Base-by-base conservation (phyloP, 2,797 vertebrate genomes). In the Pyrocephalus nanus region DNA sequence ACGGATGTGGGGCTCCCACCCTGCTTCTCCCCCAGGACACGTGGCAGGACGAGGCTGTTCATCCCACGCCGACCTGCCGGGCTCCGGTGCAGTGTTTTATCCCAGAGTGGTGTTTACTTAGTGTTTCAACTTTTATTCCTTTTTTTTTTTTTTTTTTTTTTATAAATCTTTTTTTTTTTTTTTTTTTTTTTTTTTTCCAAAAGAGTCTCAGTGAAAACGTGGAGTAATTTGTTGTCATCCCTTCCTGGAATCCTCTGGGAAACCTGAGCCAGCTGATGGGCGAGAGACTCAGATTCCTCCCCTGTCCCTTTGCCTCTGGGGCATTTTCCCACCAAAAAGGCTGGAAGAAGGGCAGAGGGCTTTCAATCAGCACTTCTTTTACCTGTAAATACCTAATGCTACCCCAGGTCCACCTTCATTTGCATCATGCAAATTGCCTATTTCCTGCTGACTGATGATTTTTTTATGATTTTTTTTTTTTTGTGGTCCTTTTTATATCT, bases 361-460 rank as follows among this genome's bases (percentile, higher is more conserved):
- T 92, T 77, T 58, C 55, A 79, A 81, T 90, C 84, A 58, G 89
- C 82, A 76, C 93, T 95, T 64, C 95, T 92, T 69, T 88, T 88
- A 77, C 91, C 76, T 97, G 97, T 97, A 97, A 97, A 97, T 98
- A 97, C 42, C 76, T 90, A 73, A 84, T 72, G 83, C 95, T 93
- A 89, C 92, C 75, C 93, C 47, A 92, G 87, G 90, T 90, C 87
- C 75, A 86, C 20, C 65, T 93, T 53, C 26, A 30, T 86, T 85
- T 90, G 86, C 93, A 38, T 95, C 69, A 87, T 45, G 75, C 73
- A 78, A 90, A 77, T 67, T 15, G 54, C 90, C 72, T 78, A 20
- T 87, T 94, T 72, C 85, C 70, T 91, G 95, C 69, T 94, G 18
- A 66, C 54, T 75, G 58, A 34, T 47, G 50, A 51, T 51, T 29